Percentiles rank a stretch among this genome's conserved stretches.
These are phyloP conservation scores for Platanista minor DNA, from an alignment of 2,113 vertebrate species.

Conservation along the genomic window DNA sequence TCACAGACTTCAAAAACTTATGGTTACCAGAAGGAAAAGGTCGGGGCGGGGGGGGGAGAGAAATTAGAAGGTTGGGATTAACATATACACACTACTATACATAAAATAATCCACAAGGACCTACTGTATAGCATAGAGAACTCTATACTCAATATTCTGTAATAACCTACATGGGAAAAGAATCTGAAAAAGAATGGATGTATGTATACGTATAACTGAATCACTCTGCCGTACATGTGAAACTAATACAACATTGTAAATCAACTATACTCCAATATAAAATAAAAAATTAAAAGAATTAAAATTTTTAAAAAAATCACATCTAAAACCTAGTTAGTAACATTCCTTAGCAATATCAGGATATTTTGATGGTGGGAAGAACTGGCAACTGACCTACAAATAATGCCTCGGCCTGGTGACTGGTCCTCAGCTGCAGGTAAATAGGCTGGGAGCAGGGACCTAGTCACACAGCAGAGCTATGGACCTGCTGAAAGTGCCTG, in stretches of 20 bases:
- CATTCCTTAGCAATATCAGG: background rate
- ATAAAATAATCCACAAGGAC: no score
- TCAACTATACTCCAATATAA: background rate
- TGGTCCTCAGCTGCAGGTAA: background rate
- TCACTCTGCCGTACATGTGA: background rate
- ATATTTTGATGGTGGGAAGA: background rate
- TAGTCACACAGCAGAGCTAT: background rate
- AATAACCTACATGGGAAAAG: no score
- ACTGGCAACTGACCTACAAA: background rate
- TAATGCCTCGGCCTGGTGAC: background rate
- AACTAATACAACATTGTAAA: background rate
- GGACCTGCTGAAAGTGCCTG: background rate
- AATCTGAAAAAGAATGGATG: background rate
- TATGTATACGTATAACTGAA: background rate
- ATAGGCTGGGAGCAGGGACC: background rate
- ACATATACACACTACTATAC: no score
- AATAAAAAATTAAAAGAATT: background rate
- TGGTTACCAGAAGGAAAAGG: background rate
- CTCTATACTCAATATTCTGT: no score
- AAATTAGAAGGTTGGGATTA: background rate
- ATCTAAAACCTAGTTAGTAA: background rate
- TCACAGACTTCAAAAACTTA: background rate
- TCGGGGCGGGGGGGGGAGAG: no score
- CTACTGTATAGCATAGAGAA: no score
- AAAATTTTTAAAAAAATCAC: background rate